These are phyloP conservation scores for Toxotes jaculatrix DNA, from an alignment of 2,113 vertebrate genomes.

Conservation along the genomic window DNA sequence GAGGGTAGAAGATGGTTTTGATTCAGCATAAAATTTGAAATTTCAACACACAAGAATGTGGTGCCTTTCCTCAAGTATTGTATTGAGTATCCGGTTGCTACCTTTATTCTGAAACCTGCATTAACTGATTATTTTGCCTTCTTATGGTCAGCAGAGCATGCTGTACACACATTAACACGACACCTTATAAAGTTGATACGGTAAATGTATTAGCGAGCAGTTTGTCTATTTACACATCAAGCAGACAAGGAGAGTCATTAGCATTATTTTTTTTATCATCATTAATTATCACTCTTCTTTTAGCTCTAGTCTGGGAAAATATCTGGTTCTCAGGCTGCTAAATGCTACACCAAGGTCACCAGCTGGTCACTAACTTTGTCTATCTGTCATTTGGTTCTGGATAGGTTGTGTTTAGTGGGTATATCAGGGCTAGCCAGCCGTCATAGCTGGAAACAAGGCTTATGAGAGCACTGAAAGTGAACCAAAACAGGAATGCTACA, in stretches of 20 bases:
- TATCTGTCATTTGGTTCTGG: not conserved
- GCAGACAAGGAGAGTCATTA: not conserved
- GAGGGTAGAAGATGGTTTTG: not conserved
- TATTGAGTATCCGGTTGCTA: not conserved
- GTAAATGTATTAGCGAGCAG: not conserved
- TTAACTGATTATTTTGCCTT: not conserved
- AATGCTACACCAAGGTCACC: not conserved
- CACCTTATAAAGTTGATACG: not conserved
- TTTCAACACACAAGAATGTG: not conserved
- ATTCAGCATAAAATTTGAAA: not conserved
- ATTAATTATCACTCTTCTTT: too few species aligned
- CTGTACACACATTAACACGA: not conserved
- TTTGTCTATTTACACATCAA: not conserved
- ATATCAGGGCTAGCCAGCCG: not conserved
- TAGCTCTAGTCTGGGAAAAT: not conserved
- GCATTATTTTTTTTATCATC: not conserved
- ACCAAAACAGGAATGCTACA: not conserved
- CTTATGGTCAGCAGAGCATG: not conserved
- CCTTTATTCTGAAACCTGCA: not conserved
- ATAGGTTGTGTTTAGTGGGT: not conserved
- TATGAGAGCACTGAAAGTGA: not conserved
- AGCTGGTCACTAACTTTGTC: not conserved
- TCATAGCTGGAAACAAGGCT: not conserved
- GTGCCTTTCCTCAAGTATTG: not conserved
- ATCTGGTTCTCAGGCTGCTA: not conserved